Percentiles rank a stretch among this genome's conserved stretches.
These are phyloP conservation scores for Eustalomyia histrio DNA, from an alignment of 2,888 invertebrate species.

Conservation along the genomic window DNA sequence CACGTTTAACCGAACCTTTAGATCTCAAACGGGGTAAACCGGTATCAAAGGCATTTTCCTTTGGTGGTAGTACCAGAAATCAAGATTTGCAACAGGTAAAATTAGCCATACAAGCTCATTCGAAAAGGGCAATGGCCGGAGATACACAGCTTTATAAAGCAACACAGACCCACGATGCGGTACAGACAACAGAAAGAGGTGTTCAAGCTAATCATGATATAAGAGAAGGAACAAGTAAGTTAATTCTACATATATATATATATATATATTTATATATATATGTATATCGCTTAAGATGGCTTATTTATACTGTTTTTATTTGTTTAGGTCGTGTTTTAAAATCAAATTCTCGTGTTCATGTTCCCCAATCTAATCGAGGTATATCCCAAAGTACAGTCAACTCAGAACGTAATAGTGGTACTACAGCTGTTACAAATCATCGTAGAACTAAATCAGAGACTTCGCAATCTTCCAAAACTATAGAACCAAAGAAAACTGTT, in stretches of 20 bases:
- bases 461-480: constrained; percentile 65
- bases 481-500: constrained; percentile 52
- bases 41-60: constrained; percentile 77
- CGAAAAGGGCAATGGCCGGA: constrained; percentile 77
- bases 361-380: constrained; percentile 73
- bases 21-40: constrained; percentile 76
- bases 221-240: constrained; percentile 75
- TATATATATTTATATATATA: too few species aligned
- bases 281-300: too few species aligned
- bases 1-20: constrained; percentile 80
- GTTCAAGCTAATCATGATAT: constrained; percentile 77
- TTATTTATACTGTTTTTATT: not conserved
- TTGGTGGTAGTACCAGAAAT: constrained; percentile 77
- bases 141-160: constrained; percentile 77
- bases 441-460: constrained; percentile 79
- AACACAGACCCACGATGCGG: constrained; percentile 73
- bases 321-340: constrained; percentile 75
- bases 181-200: constrained; percentile 75
- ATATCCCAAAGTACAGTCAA: constrained; percentile 70
- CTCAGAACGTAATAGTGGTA: constrained; percentile 70
- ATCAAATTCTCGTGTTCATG: constrained; percentile 76
- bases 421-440: constrained; percentile 68
- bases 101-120: constrained; percentile 79
- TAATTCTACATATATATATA: not conserved
- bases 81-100: constrained; percentile 79